phyloP scores from a whole-genome alignment of 2,888 invertebrate species.

The Magallana nippona region DNA sequence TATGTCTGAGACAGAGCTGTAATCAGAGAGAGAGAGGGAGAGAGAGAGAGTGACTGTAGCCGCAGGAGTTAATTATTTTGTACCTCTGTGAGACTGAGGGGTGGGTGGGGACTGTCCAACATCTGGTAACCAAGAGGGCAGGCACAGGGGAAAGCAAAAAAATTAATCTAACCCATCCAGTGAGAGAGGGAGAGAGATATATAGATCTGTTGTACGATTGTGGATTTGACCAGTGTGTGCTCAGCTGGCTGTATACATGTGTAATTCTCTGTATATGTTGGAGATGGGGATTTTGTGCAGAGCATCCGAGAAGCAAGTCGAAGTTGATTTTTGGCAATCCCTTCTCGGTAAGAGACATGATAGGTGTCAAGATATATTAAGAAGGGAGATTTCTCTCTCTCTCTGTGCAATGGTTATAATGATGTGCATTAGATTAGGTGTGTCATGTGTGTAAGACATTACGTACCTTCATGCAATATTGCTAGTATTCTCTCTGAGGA shows the following conservation, averaged over 20 bases:
- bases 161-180: no score
- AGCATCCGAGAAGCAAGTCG: constrained; percentile 12
- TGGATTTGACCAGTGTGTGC: not conserved
- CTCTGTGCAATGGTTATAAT: constrained; percentile 14
- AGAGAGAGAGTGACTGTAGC: not conserved
- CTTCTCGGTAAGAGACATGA: constrained; percentile 24
- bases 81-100: constrained; percentile 7
- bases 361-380: constrained; percentile 22
- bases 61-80: constrained; percentile 3
- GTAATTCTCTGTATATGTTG: not conserved
- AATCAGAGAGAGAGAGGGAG: not conserved
- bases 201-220: constrained; percentile 8
- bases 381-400: not conserved
- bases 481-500: not conserved
- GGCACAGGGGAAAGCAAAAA: no score
- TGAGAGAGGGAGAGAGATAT: not conserved
- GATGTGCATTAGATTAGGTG: not conserved
- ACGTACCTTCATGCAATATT: not conserved
- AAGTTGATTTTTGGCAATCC: constrained; percentile 29
- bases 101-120: not conserved
- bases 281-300: constrained; percentile 25
- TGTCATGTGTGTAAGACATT: not conserved
- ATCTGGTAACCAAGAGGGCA: not conserved
- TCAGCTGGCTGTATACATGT: not conserved
- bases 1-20: not conserved